phyloP scores from a whole-genome alignment of 2,797 vertebrate species.

The Lepilemur ruficaudatus region DNA sequence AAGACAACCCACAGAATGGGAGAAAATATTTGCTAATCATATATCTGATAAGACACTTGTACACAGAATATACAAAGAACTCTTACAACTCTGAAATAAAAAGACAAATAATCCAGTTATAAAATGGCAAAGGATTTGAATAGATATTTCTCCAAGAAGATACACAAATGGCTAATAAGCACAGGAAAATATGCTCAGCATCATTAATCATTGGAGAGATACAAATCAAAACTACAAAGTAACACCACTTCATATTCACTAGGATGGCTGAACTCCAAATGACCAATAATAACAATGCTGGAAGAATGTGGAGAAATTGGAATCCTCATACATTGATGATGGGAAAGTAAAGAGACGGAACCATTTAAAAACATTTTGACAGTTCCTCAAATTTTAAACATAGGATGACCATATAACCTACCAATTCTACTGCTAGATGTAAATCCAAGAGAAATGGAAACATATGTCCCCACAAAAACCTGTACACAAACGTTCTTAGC shows the following conservation, averaged over 20 bases:
- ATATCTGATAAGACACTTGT: background rate
- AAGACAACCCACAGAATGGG: background rate
- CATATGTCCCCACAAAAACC: background rate
- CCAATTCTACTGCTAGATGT: background rate
- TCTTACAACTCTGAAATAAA: background rate
- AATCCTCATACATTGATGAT: background rate
- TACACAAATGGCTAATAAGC: background rate
- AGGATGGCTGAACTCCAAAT: background rate
- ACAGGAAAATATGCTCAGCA: background rate
- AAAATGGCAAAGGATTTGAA: background rate
- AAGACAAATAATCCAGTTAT: background rate
- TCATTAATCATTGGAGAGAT: background rate
- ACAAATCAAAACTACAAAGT: background rate
- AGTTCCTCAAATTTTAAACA: background rate
- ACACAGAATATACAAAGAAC: background rate
- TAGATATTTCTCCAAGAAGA: background rate
- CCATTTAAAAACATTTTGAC: background rate
- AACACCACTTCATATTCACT: background rate
- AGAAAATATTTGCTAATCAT: background rate
- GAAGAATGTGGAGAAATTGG: background rate
- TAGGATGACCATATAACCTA: background rate
- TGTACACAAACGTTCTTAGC: background rate
- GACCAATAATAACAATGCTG: background rate
- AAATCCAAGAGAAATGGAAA: background rate
- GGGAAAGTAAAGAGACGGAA: background rate